Base-by-base conservation (phyloP, 2,888 invertebrate genomes). In the Drosophila ezoana region DNA sequence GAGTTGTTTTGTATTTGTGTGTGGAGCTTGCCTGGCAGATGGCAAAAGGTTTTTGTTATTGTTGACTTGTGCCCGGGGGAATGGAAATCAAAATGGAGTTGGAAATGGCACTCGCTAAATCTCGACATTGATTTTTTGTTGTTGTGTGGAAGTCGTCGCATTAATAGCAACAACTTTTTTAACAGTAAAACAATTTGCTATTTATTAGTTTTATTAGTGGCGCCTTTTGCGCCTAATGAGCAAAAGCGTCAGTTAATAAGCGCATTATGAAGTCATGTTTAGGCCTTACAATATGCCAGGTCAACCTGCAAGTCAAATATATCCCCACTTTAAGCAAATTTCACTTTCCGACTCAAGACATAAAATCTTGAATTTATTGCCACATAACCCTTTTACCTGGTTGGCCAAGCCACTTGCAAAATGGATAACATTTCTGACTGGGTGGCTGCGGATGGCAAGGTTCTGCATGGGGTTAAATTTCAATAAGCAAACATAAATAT, bases 341-440 rank as follows among this genome's bases (percentile, higher is more conserved):
- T 60, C 60, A 61, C 51, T 47, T 54, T 40, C 45, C 51, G 43
- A 33, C 18, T 38, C 23, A 45, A 57, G 59, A 44, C 72, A 77
- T 86, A 87, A 83, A 83, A 87, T 83, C 87, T 59, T 65, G 43
- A 76, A 73, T 83, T 84, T 83, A 83, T 68, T 52, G 53, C 61
- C 72, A 38, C 75, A 77, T 75, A 77, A 84, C 84, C 72, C 68
- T 73, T 76, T 69, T 74, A 70, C 62, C 62, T 75, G 58, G 9
- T 28, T 32, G 32, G n/a, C 49, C 18, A 28, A 41, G 32, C 28
- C 63, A 47, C n/a, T 35, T 38, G 28, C 37, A 18, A 41, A 45
- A 61, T 57, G 61, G 44, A 48, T 35, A 69, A 68, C 41, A 38
- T 8, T 54, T 53, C 2, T 18, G 8, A 16, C 0, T 37, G 16